Evolutionary conservation across 2,888 invertebrate species (phyloP).

Genomic region (Teleogryllus oceanicus): DNA sequence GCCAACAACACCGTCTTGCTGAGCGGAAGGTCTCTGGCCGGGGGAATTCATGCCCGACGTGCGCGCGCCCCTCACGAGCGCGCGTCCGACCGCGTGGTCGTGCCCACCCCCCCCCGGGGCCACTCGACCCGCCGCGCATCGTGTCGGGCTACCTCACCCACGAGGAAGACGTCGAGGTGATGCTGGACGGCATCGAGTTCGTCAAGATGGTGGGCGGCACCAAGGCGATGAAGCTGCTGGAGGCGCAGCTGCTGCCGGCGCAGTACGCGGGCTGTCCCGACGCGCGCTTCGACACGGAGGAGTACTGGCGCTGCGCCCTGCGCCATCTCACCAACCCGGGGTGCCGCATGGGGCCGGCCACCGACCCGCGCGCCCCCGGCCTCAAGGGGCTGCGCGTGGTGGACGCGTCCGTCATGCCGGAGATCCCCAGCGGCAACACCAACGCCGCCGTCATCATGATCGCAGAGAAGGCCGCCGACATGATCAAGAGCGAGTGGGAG

Average conservation of each 20-base stretch:
- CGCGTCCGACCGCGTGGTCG: slow-evolving; percentile 45
- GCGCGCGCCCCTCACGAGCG: slow-evolving; percentile 31
- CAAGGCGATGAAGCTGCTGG: slow-evolving; percentile 30
- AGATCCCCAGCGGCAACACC: slow-evolving; percentile 59
- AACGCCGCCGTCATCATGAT: slow-evolving; percentile 63
- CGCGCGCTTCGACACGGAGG: slow-evolving; percentile 36
- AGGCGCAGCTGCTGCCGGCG: slow-evolving; percentile 30
- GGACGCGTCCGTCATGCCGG: slow-evolving; percentile 67
- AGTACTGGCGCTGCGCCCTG: slow-evolving; percentile 42
- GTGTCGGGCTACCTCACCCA: slow-evolving; percentile 86
- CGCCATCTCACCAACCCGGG: slow-evolving; percentile 39
- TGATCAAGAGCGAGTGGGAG: slow-evolving; percentile 58
- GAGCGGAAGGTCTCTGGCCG: neutral
- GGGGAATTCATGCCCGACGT: slow-evolving; percentile 33
- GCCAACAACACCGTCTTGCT: slow-evolving; percentile 42
- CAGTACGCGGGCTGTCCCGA: slow-evolving; percentile 22
- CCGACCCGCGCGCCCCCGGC: slow-evolving; percentile 49
- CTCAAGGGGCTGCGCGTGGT: slow-evolving; percentile 56
- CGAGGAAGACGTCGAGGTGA: slow-evolving; percentile 70
- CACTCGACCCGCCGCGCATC: slow-evolving; percentile 76
- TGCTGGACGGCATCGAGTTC: slow-evolving; percentile 65
- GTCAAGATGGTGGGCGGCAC: slow-evolving; percentile 41
- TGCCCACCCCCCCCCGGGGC: too few relatives aligned
- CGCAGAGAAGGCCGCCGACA: slow-evolving; percentile 62
- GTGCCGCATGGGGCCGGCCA: slow-evolving; percentile 59